Conservation (phyloP, 2,888 invertebrate species). For the Oscheius myriophilus region DNA sequence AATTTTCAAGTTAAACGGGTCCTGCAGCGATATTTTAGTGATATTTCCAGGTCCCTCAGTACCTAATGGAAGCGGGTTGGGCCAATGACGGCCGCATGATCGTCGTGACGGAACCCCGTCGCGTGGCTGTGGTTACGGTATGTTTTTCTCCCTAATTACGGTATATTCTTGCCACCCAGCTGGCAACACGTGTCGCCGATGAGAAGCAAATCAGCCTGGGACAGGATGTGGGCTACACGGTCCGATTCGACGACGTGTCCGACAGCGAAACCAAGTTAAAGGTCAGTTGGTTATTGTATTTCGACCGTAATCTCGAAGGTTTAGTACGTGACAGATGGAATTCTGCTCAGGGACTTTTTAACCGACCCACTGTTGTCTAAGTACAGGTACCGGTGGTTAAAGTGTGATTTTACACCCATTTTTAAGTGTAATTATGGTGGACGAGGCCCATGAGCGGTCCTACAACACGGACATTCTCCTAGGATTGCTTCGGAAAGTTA, state of each 20-base stretch:
- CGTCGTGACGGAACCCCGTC: constrained; percentile 89
- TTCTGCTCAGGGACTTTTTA: constrained; percentile 92
- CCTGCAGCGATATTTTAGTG: constrained; percentile 10
- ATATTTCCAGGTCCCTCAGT: constrained; percentile 76
- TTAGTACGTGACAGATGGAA: constrained; percentile 94
- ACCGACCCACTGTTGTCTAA: constrained; percentile 88
- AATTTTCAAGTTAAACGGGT: too few relatives aligned
- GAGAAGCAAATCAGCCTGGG: constrained; percentile 85
- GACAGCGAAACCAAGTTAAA: constrained; percentile 73
- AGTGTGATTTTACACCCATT: not conserved
- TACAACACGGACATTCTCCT: constrained; percentile 91
- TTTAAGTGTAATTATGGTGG: constrained; percentile 67
- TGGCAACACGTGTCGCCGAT: constrained; percentile 87
- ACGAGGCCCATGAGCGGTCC: constrained; percentile 87
- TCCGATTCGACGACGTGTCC: constrained; percentile 76
- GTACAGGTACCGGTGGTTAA: constrained; percentile 75
- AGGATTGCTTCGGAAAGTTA: constrained; percentile 86
- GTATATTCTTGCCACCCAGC: constrained; percentile 65
- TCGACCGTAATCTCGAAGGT: not conserved
- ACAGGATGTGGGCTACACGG: constrained; percentile 84
- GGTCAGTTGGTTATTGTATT: constrained; percentile 50
- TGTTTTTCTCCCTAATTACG: constrained; percentile 23
- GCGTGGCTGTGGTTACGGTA: constrained; percentile 86
- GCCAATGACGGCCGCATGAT: constrained; percentile 80
- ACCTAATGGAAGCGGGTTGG: constrained; percentile 88